Conservation (phyloP, 2,888 invertebrate genomes). For the Ametastegia equiseti region DNA sequence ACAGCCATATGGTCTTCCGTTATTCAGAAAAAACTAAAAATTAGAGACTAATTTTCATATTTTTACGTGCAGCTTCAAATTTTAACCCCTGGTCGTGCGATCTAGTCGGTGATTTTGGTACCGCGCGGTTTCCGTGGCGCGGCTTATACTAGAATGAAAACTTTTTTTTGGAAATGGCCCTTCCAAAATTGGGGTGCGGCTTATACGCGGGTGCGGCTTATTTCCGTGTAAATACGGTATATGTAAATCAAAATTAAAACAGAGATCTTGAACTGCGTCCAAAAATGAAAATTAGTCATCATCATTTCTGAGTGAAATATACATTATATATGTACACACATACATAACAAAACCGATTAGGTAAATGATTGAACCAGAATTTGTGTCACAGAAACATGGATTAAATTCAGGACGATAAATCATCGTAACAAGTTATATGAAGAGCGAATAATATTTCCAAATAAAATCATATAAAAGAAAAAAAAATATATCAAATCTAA, state of each 20-base stretch:
- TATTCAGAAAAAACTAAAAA: too few species aligned
- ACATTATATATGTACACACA: not conserved
- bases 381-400: not conserved
- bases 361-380: not conserved
- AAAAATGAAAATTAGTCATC: not conserved
- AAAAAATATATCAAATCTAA: constrained; percentile 46
- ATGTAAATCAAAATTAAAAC: not conserved
- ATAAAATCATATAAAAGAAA: not conserved
- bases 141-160: too few species aligned
- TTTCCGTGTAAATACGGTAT: not conserved
- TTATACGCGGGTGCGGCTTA: too few species aligned
- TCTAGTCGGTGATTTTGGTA: too few species aligned
- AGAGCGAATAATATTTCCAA: not conserved
- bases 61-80: too few species aligned
- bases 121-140: too few species aligned
- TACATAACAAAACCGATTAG: not conserved
- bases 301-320: not conserved
- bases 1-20: too few species aligned
- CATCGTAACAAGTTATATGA: not conserved
- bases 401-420: constrained; percentile 19
- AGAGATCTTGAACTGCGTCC: constrained; percentile 12
- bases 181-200: too few species aligned
- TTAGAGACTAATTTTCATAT: too few species aligned
- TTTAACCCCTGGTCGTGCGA: too few species aligned
- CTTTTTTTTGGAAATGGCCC: too few species aligned